A percentile compares a stretch with the other conserved stretches of the same genome.
These are phyloP conservation scores for Bombus haemorrhoidalis DNA, from an alignment of 1,140 invertebrate species.

Conservation along the genomic window DNA sequence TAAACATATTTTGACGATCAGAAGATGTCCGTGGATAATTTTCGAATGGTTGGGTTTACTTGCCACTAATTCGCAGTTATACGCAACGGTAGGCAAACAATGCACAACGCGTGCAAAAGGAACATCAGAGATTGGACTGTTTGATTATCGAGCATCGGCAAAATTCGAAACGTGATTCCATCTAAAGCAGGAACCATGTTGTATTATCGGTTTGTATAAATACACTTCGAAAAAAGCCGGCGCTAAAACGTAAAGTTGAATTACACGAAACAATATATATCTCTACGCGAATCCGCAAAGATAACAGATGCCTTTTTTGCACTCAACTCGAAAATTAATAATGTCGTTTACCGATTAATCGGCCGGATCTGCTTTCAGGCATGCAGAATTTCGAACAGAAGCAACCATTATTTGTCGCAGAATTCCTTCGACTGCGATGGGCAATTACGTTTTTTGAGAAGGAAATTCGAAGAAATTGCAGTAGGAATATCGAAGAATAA, in stretches of 20 bases:
- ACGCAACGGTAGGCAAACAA: not conserved
- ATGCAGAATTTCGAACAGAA: not conserved
- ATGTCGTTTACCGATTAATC: slow-evolving; percentile 4
- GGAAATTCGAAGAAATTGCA: not conserved
- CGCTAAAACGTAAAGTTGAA: not conserved
- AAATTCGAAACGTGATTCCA: not conserved
- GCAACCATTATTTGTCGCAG: not conserved
- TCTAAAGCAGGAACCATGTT: slow-evolving; percentile 17
- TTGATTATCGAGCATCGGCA: not conserved
- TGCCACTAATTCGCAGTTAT: not conserved
- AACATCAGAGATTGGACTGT: not conserved
- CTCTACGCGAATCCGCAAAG: not conserved
- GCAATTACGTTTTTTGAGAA: not conserved
- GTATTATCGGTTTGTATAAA: not conserved
- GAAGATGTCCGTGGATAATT: too few relatives aligned
- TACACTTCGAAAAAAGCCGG: not conserved
- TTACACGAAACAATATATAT: not conserved
- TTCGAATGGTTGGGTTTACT: too few relatives aligned
- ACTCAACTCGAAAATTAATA: slow-evolving; percentile 12
- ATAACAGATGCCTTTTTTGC: not conserved
- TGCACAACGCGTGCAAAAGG: not conserved
- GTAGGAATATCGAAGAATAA: not conserved
- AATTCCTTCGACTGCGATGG: not conserved
- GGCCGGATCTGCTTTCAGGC: not conserved
- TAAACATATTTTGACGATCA: not conserved